Conservation (phyloP, 2,797 vertebrate genomes). For the Rhinella marina region DNA sequence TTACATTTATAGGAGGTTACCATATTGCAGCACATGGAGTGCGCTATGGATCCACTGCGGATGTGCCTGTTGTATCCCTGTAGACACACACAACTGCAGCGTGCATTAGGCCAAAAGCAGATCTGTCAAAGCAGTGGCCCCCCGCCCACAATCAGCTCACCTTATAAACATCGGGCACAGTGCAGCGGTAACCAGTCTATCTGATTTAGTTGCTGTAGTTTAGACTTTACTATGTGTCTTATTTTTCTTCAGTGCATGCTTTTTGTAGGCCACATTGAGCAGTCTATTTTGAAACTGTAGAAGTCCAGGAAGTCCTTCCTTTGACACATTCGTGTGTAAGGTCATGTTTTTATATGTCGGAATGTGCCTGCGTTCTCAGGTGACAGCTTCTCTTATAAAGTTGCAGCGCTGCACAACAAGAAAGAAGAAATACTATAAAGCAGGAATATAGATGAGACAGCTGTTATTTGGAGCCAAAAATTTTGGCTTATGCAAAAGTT, state of each 20-base stretch:
- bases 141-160: not conserved
- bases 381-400: not conserved
- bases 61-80: too few species aligned
- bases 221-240: not conserved
- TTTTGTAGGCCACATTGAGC: not conserved
- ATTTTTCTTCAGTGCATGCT: not conserved
- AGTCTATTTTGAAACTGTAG: not conserved
- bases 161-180: not conserved
- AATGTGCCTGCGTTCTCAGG: not conserved
- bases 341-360: constrained; percentile 40
- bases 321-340: constrained; percentile 33
- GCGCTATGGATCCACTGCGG: too few species aligned
- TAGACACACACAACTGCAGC: too few species aligned
- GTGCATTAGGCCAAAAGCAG: not conserved
- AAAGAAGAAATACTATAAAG: not conserved
- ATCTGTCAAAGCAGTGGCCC: not conserved
- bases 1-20: too few species aligned
- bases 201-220: not conserved
- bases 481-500: not conserved
- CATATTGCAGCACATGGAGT: too few species aligned
- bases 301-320: constrained; percentile 25
- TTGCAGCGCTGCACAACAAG: not conserved
- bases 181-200: not conserved
- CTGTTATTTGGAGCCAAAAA: not conserved
- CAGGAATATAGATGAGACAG: not conserved